Evolutionary conservation across 2,113 vertebrate genomes (phyloP).

Genomic region (Protobothrops mucrosquamatus): DNA sequence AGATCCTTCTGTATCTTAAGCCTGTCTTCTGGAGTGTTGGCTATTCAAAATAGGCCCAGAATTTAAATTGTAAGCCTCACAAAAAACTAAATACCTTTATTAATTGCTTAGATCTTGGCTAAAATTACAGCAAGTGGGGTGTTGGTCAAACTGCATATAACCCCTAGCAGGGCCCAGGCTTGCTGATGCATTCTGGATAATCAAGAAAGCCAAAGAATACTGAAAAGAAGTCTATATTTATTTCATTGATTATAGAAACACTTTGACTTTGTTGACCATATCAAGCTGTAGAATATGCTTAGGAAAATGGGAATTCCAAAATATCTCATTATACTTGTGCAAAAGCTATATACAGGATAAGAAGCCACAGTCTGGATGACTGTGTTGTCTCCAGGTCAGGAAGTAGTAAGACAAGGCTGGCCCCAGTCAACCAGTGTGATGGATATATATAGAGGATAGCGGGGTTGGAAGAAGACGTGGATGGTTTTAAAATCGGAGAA

Average conservation of each 20-base stretch:
- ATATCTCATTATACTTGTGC: not conserved
- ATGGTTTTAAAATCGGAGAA: not conserved
- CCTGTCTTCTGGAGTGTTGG: too few relatives aligned
- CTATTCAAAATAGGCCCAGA: not conserved
- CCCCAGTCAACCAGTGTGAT: not conserved
- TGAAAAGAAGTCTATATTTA: not conserved
- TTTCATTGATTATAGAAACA: not conserved
- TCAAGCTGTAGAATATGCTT: not conserved
- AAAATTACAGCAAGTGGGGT: not conserved
- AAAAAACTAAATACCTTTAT: not conserved
- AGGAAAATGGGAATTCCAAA: not conserved
- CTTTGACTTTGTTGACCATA: not conserved
- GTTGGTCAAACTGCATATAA: not conserved
- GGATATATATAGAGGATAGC: not conserved
- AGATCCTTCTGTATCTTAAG: too few relatives aligned
- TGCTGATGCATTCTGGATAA: not conserved
- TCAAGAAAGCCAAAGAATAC: not conserved
- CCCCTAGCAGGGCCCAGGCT: not conserved
- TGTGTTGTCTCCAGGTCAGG: not conserved
- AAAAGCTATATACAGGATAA: not conserved
- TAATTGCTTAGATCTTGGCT: not conserved
- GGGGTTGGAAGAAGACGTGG: not conserved
- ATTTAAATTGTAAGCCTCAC: not conserved
- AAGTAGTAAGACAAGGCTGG: not conserved
- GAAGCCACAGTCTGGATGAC: not conserved